phyloP scores from a whole-genome alignment of 2,888 invertebrate species.

The Creontiades dilutus region DNA sequence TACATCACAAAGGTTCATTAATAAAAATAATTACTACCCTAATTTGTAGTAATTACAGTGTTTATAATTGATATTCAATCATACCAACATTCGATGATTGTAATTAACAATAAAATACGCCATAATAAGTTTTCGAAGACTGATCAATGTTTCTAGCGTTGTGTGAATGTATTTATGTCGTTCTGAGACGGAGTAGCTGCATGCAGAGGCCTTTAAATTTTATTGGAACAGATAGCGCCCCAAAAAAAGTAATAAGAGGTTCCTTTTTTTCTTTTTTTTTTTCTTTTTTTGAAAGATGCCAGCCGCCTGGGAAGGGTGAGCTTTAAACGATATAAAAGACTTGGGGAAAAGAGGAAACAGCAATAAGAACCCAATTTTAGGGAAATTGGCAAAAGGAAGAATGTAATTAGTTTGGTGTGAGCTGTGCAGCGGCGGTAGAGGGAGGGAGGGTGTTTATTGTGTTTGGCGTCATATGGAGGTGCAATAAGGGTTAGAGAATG shows the following conservation, averaged over 20 bases:
- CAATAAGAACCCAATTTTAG: slow-evolving; percentile 76
- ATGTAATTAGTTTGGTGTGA: slow-evolving; percentile 75
- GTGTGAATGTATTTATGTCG: neutral
- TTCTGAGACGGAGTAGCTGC: neutral
- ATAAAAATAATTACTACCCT: too few species aligned
- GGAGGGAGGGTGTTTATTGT: slow-evolving; percentile 73
- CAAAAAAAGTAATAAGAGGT: slow-evolving; percentile 33
- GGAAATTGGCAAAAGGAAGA: slow-evolving; percentile 75
- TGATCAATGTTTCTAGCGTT: too few species aligned
- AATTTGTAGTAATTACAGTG: too few species aligned
- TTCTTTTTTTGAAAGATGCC: slow-evolving; percentile 62
- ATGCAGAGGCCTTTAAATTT: neutral
- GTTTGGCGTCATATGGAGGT: slow-evolving; percentile 75
- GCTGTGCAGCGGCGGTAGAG: slow-evolving; percentile 67
- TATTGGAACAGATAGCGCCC: slow-evolving; percentile 9
- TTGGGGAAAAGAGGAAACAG: slow-evolving; percentile 71
- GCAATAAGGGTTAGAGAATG: slow-evolving; percentile 71
- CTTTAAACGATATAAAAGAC: slow-evolving; percentile 54
- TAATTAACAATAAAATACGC: too few species aligned
- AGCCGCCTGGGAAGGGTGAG: slow-evolving; percentile 52
- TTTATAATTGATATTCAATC: too few species aligned
- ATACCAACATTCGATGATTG: too few species aligned
- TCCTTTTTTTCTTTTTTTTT: slow-evolving; percentile 1
- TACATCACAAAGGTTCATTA: too few species aligned
- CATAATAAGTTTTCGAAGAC: too few species aligned